Evolutionary conservation across 1,140 invertebrate species (phyloP), one percentile per base, ranked within the genome.

Genomic region (Pogonomyrmex barbatus): DNA sequence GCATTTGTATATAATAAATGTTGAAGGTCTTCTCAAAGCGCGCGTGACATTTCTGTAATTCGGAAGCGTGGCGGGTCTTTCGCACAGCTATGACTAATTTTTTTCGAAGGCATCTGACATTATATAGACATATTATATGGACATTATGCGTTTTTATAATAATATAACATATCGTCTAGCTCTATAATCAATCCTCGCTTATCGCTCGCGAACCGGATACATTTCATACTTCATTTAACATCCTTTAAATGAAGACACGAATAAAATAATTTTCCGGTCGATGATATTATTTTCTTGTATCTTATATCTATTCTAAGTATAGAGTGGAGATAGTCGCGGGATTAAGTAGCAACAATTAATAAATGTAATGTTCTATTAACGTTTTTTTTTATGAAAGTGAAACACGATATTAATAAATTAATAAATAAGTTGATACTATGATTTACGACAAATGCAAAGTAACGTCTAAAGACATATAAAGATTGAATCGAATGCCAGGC

Each of bases 201-300:
- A 14, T 30, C 14, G 24, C 1, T 42, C 17, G 9, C 4, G 45
- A 60, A 33, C 75, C 14, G 56, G 56, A 62, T 62, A 62, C 58
- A 47, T 62, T 60, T 62, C 30, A 62, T n/a, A 30, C 9, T 62
- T n/a, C 24, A 47, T 47, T 77, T 77, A 62, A 60, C 17, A 47
- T 47, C 30, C 4, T 12, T 33, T 36, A n/a, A n/a, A 36, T 1
- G 8, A 10, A 17, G 33, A 12, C 10, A n/a, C 12, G 4, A 50
- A 39, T 50, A 62, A 78, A 45, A 63, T 50, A 10, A 33, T 58
- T 76, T 58, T 9, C 1, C 30, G 33, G 14, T 52, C 36, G n/a
- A 4, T 4, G 10, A 5, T 10, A 14, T 63, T 67, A 45, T 62
- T 54, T 36, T 42, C 33, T 54, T 42, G 1, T 24, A 12, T n/a